phyloP scores from a whole-genome alignment of 2,888 invertebrate genomes.

The Platynereis dumerilii region DNA sequence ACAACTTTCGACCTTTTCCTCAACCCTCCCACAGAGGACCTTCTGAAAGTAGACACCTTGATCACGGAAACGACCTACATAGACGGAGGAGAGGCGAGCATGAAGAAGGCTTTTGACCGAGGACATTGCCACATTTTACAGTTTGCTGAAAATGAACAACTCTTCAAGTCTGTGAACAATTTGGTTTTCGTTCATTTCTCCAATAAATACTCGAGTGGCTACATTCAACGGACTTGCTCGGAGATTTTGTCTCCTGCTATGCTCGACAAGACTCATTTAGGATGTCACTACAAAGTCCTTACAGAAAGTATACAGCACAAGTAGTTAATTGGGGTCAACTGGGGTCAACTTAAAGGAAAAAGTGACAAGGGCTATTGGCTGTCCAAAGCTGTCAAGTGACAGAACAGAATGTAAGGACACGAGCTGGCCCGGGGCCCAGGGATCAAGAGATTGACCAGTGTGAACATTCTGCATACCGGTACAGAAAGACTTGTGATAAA shows the following conservation, averaged over 20 bases:
- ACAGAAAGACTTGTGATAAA: too few relatives aligned
- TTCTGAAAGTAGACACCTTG: slow-evolving; percentile 50
- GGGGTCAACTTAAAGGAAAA: too few relatives aligned
- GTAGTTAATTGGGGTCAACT: too few relatives aligned
- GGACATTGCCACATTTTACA: slow-evolving; percentile 55
- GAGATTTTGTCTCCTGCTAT: slow-evolving; percentile 10
- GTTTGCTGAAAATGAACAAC: slow-evolving; percentile 43
- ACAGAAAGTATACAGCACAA: too few relatives aligned
- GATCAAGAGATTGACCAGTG: too few relatives aligned
- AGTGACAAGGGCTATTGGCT: too few relatives aligned
- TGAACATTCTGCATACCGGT: too few relatives aligned
- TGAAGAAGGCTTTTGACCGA: slow-evolving; percentile 43
- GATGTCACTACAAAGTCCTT: neutral
- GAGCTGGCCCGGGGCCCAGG: too few relatives aligned
- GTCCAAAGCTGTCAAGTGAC: too few relatives aligned
- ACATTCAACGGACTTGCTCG: slow-evolving; percentile 32
- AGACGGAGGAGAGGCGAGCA: slow-evolving; percentile 32
- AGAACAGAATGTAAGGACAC: too few relatives aligned
- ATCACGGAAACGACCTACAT: slow-evolving; percentile 57
- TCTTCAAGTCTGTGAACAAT: slow-evolving; percentile 44
- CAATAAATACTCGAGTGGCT: slow-evolving; percentile 47
- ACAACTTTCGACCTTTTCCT: slow-evolving; percentile 53
- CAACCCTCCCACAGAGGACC: slow-evolving; percentile 43
- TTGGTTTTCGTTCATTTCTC: slow-evolving; percentile 55
- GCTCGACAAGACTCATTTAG: slow-evolving; percentile 2